Base-by-base conservation (phyloP, 2,113 vertebrate genomes). In the Thunnus maccoyii region DNA sequence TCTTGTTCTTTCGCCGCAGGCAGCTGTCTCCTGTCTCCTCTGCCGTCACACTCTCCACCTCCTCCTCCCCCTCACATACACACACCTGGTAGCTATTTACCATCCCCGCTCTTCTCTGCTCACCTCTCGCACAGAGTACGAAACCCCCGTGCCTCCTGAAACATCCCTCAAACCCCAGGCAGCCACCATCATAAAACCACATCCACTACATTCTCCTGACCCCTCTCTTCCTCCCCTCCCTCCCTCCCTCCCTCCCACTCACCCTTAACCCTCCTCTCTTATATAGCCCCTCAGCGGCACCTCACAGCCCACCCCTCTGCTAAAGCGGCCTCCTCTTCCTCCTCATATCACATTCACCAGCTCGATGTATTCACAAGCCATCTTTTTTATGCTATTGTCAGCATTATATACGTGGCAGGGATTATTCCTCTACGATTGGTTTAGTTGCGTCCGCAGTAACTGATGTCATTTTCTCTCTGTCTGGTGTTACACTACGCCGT, bases 21-120 rank as follows among this genome's bases (percentile, higher is more conserved):
- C 77, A 81, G 60, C 92, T 95, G 93, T 89, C 87, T 94, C 88
- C 90, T 93, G 90, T 95, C 91, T 80, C 75, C 80, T 83, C 83
- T 82, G 70, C 86, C 92, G 90, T 87, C 93, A 86, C 93, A 90
- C 90, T 90, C 84, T 92, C 76, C 89, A 13, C 47, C 57, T 58
- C 65, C 16, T 32, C 17, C 76, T 14, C 36, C 22, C 47, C 36
- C 68, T 72, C 48, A 57, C 68, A 32, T 70, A 78, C 44, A 76
- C 70, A 88, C 94, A 96, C 94, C 96, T 96, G 94, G 94, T 89
- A 93, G 91, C 86, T 91, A 94, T 96, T 96, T 95, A 85, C 81
- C 66, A 63, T 80, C 62, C n/a, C 16, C 60, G 10, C 4, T 77
- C 69, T 67, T 55, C 2, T 15, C 68, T 51, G 68, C 72, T 68